Evolutionary conservation across 1,140 invertebrate species (phyloP), one percentile per base, ranked within the genome.

Genomic region (Helicoverpa armigera): DNA sequence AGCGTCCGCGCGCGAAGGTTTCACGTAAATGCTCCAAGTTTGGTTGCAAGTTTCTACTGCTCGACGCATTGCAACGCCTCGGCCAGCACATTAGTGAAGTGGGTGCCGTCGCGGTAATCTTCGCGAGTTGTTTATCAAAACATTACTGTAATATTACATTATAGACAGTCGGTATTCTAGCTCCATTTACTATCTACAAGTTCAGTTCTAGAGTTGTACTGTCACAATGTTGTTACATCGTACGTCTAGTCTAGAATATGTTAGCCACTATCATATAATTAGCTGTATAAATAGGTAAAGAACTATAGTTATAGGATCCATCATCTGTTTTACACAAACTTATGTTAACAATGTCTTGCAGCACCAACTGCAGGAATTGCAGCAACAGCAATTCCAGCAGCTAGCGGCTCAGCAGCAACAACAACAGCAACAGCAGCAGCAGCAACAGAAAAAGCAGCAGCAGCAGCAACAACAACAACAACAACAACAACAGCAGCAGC

Each of bases 361-460:
- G 83, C 87, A 90, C 29, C 90, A 89, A 73, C 91, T 91, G 60
- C 89, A 91, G 65, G 88, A 92, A 76, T 89, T 89, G 75, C 92
- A 89, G 65, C 90, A 91, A 80, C 76, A 95, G 72, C 95, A 96
- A 81, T 91, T 95, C 88, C 87, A 95, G 78, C 89, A 95, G 80
- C 81, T 83, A 84, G 83, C 83, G 77, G 82, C 83, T 35, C 90
- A 91, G 31, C 92, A 91, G 73, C 93, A 94, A 69, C 95, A 94
- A 60, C 90, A 89, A 56, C 88, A 88, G 75, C 86, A 87, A 72
- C 90, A 90, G 69, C 85, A 89, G 76, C 78, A 84, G 51, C 88
- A 85, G 56, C 89, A 88, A 31, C 72, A 75, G 58, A 93, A 93
- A 69, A 87, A 88, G 63, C 89, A 90, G 58, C 92, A 90, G 69